A percentile compares a stretch with the other conserved stretches of the same genome.
These are phyloP conservation scores for Rhombomys opimus DNA, from an alignment of 2,113 vertebrate species.

Conservation along the genomic window DNA sequence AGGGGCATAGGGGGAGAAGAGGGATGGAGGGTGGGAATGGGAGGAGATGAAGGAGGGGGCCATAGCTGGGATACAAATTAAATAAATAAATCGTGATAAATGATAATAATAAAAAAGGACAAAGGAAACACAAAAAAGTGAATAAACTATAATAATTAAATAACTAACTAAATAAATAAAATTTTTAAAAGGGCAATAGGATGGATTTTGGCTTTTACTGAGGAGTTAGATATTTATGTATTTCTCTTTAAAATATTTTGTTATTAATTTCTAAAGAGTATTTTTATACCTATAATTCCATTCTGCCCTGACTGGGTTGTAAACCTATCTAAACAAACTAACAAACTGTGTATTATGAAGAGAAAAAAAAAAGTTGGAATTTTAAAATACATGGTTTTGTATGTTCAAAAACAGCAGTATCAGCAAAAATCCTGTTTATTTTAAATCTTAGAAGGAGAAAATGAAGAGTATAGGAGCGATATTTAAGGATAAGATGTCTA, in stretches of 20 bases:
- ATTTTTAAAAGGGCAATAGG: neutral
- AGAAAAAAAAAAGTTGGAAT: conserved; percentile 71
- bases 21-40: too few relatives aligned
- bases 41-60: too few relatives aligned
- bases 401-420: neutral
- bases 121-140: too few relatives aligned
- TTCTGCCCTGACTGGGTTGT: conserved; percentile 62
- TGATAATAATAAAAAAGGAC: too few relatives aligned
- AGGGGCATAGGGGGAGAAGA: too few relatives aligned
- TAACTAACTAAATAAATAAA: too few relatives aligned
- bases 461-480: neutral
- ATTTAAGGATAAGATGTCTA: neutral
- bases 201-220: neutral
- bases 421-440: neutral
- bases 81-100: too few relatives aligned
- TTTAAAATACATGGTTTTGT: conserved; percentile 52
- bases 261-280: neutral
- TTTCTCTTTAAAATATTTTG: conserved; percentile 66
- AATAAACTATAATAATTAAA: too few relatives aligned
- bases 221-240: neutral
- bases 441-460: neutral
- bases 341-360: conserved; percentile 77
- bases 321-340: conserved; percentile 76
- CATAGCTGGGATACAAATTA: too few relatives aligned
- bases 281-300: neutral